Evolutionary conservation across 2,797 vertebrate species (phyloP).

Genomic region (Rhinatrema bivittatum): DNA sequence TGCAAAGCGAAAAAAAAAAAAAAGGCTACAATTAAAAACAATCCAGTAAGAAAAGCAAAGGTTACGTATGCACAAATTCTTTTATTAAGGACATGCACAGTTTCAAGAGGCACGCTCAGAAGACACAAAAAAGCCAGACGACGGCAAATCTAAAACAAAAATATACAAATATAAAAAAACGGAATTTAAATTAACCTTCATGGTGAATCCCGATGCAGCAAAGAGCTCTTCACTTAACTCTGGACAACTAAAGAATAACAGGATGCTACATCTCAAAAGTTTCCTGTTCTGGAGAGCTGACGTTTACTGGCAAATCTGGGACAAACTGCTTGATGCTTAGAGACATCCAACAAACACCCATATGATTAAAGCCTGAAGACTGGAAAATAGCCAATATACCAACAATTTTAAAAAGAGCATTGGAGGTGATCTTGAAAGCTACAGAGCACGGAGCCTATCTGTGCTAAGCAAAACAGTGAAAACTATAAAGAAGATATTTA

Average conservation of each 20-base stretch:
- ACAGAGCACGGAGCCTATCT: too few species aligned
- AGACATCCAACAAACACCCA: too few species aligned
- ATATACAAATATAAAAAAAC: background rate
- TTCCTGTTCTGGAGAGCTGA: constrained; percentile 37
- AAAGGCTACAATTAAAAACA: background rate
- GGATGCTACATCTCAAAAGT: constrained; percentile 24
- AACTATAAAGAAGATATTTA: too few species aligned
- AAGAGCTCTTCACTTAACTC: constrained; percentile 12
- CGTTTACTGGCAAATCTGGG: constrained; percentile 10
- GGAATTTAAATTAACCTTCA: constrained; percentile 54
- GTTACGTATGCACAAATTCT: too few species aligned
- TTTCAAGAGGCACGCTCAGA: background rate
- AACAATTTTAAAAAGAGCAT: too few species aligned
- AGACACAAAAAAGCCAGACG: background rate
- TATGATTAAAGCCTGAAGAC: too few species aligned
- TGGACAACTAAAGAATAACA: constrained; percentile 39
- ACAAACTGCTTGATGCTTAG: constrained; percentile 25
- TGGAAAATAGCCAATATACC: too few species aligned
- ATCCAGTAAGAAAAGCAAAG: too few species aligned
- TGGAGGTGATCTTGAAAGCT: too few species aligned
- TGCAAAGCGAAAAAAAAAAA: constrained; percentile 40
- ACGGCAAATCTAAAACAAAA: background rate
- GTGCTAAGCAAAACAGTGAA: too few species aligned
- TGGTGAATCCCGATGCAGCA: constrained; percentile 26
- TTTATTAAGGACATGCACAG: too few species aligned